A percentile compares a stretch with the other conserved stretches of the same genome.
These are phyloP conservation scores for Aspidoscelis tigris DNA, from an alignment of 2,113 vertebrate species.

Conservation along the genomic window DNA sequence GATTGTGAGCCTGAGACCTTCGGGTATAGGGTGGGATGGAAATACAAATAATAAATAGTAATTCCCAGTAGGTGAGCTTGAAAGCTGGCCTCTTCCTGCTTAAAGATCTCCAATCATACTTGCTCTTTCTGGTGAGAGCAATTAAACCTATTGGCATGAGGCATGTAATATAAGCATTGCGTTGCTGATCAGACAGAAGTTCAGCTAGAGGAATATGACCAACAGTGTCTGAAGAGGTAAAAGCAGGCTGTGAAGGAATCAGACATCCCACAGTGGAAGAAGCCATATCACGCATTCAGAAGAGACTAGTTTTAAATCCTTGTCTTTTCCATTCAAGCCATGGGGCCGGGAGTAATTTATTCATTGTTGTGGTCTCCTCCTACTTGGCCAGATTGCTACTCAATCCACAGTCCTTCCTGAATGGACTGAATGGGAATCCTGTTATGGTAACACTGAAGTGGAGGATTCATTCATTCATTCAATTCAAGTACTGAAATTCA, in stretches of 20 bases:
- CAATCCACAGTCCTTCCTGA: neutral
- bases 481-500: no score
- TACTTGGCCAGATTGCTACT: neutral
- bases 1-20: no score
- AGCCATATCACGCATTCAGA: no score
- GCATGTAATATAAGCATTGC: neutral
- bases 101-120: conserved; percentile 1
- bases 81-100: conserved; percentile 10
- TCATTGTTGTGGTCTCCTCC: no score
- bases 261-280: neutral
- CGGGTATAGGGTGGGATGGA: no score
- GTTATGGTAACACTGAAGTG: no score
- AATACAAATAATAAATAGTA: no score
- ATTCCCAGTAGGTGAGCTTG: conserved; percentile 22
- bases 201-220: neutral
- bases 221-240: neutral
- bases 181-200: neutral
- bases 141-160: neutral
- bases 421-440: neutral
- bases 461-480: no score
- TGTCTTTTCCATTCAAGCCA: no score
- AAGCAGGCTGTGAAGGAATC: neutral
- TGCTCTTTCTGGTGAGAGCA: conserved; percentile 10
- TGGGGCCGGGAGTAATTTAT: no score
- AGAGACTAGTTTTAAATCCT: no score